Evolutionary conservation across 2,888 invertebrate species (phyloP).

Genomic region (Alentia gelatinosa): DNA sequence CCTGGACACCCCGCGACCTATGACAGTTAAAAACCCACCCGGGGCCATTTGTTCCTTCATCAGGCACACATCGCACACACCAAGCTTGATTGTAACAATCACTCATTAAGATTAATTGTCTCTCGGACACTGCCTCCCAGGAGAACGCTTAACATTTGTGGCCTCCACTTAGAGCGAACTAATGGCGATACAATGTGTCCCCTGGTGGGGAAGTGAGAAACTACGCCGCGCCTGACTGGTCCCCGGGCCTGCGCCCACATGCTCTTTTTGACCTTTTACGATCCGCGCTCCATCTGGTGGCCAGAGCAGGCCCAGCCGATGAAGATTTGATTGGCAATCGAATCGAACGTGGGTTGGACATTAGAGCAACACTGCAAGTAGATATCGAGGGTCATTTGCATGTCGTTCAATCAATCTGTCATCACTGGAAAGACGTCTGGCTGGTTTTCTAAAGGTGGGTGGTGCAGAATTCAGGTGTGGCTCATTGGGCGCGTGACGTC

Average conservation of each 20-base stretch:
- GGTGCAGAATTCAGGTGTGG: too few species aligned
- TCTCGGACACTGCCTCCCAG: neutral
- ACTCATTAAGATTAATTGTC: conserved; percentile 39
- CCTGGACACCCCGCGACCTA: neutral
- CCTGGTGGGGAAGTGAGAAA: conserved; percentile 26
- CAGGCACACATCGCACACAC: conserved; percentile 1
- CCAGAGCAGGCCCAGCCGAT: neutral
- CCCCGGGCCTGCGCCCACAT: neutral
- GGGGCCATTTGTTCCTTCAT: neutral
- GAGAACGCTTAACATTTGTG: conserved; percentile 15
- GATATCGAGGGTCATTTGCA: neutral
- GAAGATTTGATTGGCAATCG: conserved; percentile 31
- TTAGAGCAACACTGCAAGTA: neutral
- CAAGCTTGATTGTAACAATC: conserved; percentile 30
- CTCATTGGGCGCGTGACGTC: too few species aligned
- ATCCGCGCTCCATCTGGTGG: neutral
- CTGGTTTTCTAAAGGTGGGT: too few species aligned
- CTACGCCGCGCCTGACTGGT: neutral
- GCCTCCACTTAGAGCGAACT: neutral
- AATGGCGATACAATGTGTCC: conserved; percentile 17
- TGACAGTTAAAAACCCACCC: neutral
- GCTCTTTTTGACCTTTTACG: conserved; percentile 33
- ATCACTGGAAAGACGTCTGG: too few species aligned
- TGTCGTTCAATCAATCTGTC: neutral
- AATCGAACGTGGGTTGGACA: neutral